Evolutionary conservation across 2,888 invertebrate genomes (phyloP), one percentile per base, ranked within the genome.

Genomic region (Oscheius sp.): DNA sequence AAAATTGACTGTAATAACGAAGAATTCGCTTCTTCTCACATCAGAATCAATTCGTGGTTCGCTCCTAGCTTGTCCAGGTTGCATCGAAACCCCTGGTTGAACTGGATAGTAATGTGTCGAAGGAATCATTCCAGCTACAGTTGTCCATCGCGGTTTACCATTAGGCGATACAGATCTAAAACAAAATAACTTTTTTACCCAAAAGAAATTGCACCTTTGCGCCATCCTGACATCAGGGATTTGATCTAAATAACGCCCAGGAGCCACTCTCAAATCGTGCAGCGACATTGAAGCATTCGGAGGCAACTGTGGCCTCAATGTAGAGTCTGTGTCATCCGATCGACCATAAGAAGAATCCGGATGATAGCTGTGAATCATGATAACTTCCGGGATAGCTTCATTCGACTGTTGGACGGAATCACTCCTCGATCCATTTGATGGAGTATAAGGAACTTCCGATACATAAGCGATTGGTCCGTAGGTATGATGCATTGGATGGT

Each of bases 371-470:
- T 71, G 55, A 69, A 61, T n/a, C 65, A 70, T 12, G 65, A 72
- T 61, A 57, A 52, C 52, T 71, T 71, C 69, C 27, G 69, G 69
- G 12, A 69, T 17, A 10, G 53, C 58, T 50, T 70, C 70, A n/a
- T 65, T 34, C 3, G 68, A 68, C 29, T 68, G 68, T 34, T 68
- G 68, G 12, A 70, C 65, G 15, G 70, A 70, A 34, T 70, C 57
- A n/a, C 65, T 57, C n/a, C 70, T 27, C 3, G 70, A 70, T 12
- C 70, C 70, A 23, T 34, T 37, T 3, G 65, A 70, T 10, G 65
- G 46, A 10, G 65, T 31, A n/a, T 70, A 70, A 5, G 45, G 70
- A 0, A 33, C 17, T n/a, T 69, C 63, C 8, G 33, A 34, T 12
- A 37, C 10, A 20, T 55, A 55, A 5, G 48, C 23, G 12, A 4